Conservation (phyloP, 2,888 invertebrate species). For the Pyrrhosoma nymphula region DNA sequence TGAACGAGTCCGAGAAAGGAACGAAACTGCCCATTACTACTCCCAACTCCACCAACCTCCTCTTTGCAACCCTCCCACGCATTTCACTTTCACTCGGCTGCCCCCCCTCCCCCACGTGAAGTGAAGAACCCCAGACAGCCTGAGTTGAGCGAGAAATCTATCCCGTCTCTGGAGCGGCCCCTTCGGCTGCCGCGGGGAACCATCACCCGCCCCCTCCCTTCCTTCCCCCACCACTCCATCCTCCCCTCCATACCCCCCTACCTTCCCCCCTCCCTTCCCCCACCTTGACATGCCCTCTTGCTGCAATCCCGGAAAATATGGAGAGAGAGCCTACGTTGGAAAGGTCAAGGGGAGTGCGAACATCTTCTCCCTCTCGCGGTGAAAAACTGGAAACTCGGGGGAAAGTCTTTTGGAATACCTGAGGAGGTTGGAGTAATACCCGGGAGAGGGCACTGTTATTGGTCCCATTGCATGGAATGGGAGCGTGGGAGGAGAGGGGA, state of each 20-base stretch:
- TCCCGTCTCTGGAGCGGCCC: no score
- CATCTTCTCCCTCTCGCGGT: background rate
- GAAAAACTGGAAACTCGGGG: background rate
- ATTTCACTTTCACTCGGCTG: background rate
- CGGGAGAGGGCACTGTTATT: background rate
- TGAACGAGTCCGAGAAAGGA: no score
- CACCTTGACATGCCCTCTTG: background rate
- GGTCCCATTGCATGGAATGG: no score
- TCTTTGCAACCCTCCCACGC: background rate
- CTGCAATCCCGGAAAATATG: background rate
- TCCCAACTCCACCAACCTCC: no score
- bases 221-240: constrained; percentile 70
- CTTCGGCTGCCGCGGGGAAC: no score
- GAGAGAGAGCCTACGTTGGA: background rate
- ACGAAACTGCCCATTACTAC: no score
- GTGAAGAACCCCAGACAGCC: no score
- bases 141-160: no score
- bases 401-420: background rate
- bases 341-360: constrained; percentile 14
- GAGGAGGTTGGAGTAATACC: background rate
- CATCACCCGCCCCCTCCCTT: constrained; percentile 69
- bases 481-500: no score
- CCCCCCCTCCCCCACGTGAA: background rate
- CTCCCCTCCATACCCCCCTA: constrained; percentile 61
- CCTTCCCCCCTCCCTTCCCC: background rate